These are phyloP conservation scores for Todiramphus chloris DNA, from an alignment of 2,113 vertebrate species.

Conservation along the genomic window DNA sequence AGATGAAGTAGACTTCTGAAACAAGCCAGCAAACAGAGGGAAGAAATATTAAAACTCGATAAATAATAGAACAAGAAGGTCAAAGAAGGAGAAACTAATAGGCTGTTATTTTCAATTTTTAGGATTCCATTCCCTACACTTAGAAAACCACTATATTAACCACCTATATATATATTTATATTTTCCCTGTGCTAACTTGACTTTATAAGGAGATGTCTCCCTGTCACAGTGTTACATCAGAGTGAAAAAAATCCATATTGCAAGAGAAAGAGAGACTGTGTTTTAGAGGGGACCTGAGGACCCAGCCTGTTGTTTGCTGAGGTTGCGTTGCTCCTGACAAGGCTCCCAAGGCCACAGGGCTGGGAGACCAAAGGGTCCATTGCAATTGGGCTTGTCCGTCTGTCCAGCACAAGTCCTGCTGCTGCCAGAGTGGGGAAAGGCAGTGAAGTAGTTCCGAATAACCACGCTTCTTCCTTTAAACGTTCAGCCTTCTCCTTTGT, in stretches of 20 bases:
- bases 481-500: not conserved
- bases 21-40: not conserved
- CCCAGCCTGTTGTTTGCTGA: fast-evolving
- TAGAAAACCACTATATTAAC: not conserved
- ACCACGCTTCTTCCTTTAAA: not conserved
- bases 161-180: not conserved
- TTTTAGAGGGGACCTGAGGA: not conserved
- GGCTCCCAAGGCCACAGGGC: not conserved
- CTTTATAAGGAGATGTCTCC: not conserved
- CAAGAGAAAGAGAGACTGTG: not conserved
- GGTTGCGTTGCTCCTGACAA: fast-evolving
- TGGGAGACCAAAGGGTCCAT: not conserved
- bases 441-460: fast-evolving
- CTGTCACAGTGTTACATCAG: fast-evolving
- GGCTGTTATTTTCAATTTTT: not conserved
- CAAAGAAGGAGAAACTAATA: conserved; percentile 28
- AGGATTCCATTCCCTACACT: not conserved
- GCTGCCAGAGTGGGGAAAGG: fast-evolving
- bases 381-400: fast-evolving
- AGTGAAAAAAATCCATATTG: not conserved
- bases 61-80: conserved; percentile 34
- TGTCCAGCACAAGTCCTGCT: not conserved
- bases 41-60: not conserved
- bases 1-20: not conserved
- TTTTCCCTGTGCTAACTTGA: not conserved